phyloP scores from a whole-genome alignment of 2,113 vertebrate genomes.

The Natator depressus region DNA sequence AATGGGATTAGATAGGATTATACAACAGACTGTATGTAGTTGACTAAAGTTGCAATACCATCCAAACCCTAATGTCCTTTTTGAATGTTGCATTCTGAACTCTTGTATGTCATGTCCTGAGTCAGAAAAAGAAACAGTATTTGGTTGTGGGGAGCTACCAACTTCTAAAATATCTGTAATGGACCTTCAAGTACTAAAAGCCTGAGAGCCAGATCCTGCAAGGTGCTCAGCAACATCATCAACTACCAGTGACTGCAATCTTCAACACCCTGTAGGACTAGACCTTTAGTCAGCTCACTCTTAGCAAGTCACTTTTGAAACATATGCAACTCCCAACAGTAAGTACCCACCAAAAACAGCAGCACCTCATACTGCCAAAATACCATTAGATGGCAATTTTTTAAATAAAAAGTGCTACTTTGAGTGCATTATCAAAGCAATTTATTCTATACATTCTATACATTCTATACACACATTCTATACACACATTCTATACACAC shows the following conservation, averaged over 20 bases:
- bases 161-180: background rate
- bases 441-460: background rate
- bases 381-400: background rate
- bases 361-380: background rate
- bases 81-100: no score
- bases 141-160: background rate
- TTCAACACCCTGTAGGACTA: background rate
- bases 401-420: background rate
- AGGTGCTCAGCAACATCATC: background rate
- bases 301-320: background rate
- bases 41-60: background rate
- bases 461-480: no score
- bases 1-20: no score
- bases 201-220: background rate
- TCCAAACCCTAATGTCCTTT: background rate
- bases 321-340: background rate
- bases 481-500: no score
- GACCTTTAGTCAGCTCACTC: background rate
- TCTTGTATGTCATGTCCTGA: background rate
- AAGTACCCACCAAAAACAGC: fast-evolving
- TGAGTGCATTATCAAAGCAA: background rate
- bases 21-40: background rate
- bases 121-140: background rate
- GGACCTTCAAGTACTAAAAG: background rate
- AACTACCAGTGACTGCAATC: background rate